Evolutionary conservation across 2,797 vertebrate species (phyloP).

Genomic region (Anisognathus igniventris): DNA sequence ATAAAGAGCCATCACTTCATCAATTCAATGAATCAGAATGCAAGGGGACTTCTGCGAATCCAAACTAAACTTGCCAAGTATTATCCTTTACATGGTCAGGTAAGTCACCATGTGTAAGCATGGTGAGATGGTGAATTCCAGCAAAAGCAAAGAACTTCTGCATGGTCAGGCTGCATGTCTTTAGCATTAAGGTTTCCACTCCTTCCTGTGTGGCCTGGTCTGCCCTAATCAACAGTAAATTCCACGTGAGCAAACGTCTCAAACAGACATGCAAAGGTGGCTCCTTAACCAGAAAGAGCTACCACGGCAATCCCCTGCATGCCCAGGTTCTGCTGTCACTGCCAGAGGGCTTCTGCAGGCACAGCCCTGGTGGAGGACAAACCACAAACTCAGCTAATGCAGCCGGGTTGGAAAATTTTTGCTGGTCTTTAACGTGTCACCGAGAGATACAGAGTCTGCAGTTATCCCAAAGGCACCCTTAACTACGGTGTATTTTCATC

Average conservation of each 20-base stretch:
- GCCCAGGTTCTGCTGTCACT: background rate
- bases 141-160: background rate
- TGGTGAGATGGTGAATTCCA: background rate
- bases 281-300: background rate
- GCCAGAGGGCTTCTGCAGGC: background rate
- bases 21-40: background rate
- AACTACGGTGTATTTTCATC: background rate
- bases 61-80: background rate
- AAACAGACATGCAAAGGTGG: background rate
- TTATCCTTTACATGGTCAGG: background rate
- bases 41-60: background rate
- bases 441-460: background rate
- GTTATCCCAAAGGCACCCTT: background rate
- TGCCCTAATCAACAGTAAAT: background rate
- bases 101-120: background rate
- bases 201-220: background rate
- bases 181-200: background rate
- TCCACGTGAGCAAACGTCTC: background rate
- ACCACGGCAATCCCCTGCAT: fast-evolving
- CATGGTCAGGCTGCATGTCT: background rate
- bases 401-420: background rate
- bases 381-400: background rate
- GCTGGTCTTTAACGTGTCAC: background rate
- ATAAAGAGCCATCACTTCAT: background rate
- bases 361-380: background rate